These are phyloP conservation scores for Cephalopachus bancanus DNA, from an alignment of 2,797 vertebrate species.

Conservation along the genomic window DNA sequence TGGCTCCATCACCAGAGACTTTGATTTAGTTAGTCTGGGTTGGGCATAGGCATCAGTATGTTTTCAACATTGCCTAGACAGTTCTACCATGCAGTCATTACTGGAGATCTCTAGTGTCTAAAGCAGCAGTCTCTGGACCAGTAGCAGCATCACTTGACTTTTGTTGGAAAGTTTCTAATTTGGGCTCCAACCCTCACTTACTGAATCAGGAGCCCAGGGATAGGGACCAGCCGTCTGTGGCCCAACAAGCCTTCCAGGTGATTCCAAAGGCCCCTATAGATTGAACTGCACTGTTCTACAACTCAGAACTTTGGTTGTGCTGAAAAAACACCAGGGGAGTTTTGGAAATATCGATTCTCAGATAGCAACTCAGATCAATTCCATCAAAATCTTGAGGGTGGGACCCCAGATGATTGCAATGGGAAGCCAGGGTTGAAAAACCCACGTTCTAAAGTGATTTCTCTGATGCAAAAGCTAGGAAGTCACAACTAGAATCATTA, in stretches of 20 bases:
- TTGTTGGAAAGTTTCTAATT: background rate
- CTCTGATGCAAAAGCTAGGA: background rate
- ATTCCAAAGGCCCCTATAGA: background rate
- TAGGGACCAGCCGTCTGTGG: no score
- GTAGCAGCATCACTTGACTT: background rate
- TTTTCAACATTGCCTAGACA: background rate
- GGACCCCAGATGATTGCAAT: background rate
- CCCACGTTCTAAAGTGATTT: background rate
- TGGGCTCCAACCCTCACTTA: background rate
- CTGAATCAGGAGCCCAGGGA: background rate
- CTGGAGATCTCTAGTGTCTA: background rate
- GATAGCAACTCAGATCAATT: background rate
- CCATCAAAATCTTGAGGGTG: background rate
- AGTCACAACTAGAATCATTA: background rate
- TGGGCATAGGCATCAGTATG: background rate
- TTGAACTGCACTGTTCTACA: background rate
- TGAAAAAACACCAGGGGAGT: background rate
- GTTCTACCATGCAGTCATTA: background rate
- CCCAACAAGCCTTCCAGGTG: background rate
- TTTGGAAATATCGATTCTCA: background rate
- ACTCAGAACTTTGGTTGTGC: background rate
- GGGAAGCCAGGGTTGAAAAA: background rate
- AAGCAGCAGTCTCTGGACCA: background rate
- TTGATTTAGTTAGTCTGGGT: background rate
- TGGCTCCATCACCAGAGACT: background rate